These are phyloP conservation scores for Eriosoma lanigerum DNA, from an alignment of 1,140 invertebrate genomes.

Conservation along the genomic window DNA sequence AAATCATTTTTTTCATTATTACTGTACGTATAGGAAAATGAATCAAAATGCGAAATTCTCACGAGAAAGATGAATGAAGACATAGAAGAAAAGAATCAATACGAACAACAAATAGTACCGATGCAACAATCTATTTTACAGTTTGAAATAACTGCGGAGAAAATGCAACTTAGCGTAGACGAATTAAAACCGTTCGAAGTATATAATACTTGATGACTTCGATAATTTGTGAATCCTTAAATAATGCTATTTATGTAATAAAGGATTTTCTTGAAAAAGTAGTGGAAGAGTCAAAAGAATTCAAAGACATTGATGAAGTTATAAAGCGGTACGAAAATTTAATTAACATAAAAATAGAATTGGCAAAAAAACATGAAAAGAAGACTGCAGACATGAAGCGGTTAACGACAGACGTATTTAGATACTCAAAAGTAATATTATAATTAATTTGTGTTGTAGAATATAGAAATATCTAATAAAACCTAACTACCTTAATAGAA, in stretches of 20 bases:
- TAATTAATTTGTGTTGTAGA: too few relatives aligned
- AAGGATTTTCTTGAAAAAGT: constrained; percentile 39
- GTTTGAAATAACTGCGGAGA: background rate
- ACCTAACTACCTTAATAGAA: too few relatives aligned
- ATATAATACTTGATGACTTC: background rate
- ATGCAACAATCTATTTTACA: constrained; percentile 33
- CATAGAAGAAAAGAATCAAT: constrained; percentile 17
- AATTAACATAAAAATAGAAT: constrained; percentile 30
- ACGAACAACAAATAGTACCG: background rate
- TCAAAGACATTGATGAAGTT: constrained; percentile 15
- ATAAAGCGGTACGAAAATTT: constrained; percentile 48
- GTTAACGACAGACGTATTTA: constrained; percentile 13
- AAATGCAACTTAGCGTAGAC: constrained; percentile 31
- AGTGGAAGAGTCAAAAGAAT: constrained; percentile 13
- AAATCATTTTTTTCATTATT: too few relatives aligned
- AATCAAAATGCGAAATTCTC: constrained; percentile 12
- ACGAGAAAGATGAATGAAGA: constrained; percentile 2
- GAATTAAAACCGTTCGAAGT: constrained; percentile 37
- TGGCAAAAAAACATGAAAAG: constrained; percentile 27
- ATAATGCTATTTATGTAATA: too few relatives aligned
- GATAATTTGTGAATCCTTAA: too few relatives aligned
- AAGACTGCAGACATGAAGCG: constrained; percentile 12
- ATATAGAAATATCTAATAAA: too few relatives aligned
- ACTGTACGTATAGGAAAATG: background rate
- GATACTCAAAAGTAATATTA: constrained; percentile 25